A percentile compares a stretch with the other conserved stretches of the same genome.
phyloP scores from a whole-genome alignment of 2,888 invertebrate species.

The Habrosyne pyritoides region DNA sequence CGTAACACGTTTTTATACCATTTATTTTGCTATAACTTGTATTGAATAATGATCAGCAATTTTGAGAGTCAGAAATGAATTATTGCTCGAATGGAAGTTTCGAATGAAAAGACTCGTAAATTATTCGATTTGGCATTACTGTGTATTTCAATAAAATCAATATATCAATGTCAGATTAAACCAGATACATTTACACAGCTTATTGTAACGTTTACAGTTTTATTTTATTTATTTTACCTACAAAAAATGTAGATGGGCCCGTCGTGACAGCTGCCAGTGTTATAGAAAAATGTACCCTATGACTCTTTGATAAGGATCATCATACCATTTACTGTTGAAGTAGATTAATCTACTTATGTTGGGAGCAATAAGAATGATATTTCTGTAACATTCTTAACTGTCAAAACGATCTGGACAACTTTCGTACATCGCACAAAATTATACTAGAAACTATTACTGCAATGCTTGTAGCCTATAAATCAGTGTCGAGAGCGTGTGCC shows the following conservation, averaged over 20 bases:
- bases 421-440: neutral
- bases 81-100: neutral
- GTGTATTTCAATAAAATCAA: neutral
- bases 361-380: too few relatives aligned
- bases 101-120: neutral
- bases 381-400: too few relatives aligned
- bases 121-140: neutral
- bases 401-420: too few relatives aligned
- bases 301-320: too few relatives aligned
- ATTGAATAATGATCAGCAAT: neutral
- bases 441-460: neutral
- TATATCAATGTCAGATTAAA: neutral
- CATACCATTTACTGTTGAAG: too few relatives aligned
- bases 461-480: neutral
- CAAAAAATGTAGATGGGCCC: too few relatives aligned
- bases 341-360: too few relatives aligned
- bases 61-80: neutral
- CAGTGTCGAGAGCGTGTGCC: neutral
- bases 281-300: too few relatives aligned
- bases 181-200: too few relatives aligned
- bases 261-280: too few relatives aligned
- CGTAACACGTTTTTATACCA: neutral
- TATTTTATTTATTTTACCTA: too few relatives aligned
- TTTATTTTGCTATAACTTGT: neutral
- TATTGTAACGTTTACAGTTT: too few relatives aligned